phyloP scores from a whole-genome alignment of 2,113 vertebrate genomes.

The Meriones unguiculatus region DNA sequence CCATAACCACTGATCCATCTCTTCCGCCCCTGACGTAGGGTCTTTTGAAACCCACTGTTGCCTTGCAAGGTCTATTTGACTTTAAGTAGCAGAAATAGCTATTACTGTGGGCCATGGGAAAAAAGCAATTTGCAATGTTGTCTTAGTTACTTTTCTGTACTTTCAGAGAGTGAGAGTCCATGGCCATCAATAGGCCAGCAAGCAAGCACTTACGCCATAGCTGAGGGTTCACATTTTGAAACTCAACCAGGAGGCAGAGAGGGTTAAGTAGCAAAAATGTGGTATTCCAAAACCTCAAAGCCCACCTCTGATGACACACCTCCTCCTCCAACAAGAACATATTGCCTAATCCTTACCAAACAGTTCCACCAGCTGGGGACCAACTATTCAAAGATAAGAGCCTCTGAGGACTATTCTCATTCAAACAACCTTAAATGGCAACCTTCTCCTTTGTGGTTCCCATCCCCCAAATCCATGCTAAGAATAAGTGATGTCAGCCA shows the following conservation, averaged over 20 bases:
- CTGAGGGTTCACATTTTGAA: too few relatives aligned
- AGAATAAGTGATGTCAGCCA: conserved; percentile 62
- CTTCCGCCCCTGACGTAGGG: not conserved
- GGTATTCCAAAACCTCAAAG: not conserved
- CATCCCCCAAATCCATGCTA: not conserved
- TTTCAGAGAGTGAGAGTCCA: not conserved
- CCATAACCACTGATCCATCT: not conserved
- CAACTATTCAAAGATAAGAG: not conserved
- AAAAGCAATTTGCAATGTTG: not conserved
- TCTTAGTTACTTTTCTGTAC: not conserved
- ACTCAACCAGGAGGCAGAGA: not conserved
- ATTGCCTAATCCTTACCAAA: not conserved
- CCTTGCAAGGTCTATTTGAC: not conserved
- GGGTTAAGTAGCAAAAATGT: not conserved
- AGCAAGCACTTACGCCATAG: not conserved
- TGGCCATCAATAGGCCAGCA: not conserved
- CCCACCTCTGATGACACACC: not conserved
- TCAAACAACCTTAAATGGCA: not conserved
- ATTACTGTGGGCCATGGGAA: not conserved
- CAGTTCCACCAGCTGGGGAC: not conserved
- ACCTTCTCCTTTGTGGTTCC: not conserved
- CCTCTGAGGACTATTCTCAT: not conserved
- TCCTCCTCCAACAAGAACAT: not conserved
- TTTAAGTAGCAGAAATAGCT: conserved; percentile 18
- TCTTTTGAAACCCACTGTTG: conserved; percentile 22